phyloP scores from a whole-genome alignment of 2,888 invertebrate species.

The Drosophila picticornis region DNA sequence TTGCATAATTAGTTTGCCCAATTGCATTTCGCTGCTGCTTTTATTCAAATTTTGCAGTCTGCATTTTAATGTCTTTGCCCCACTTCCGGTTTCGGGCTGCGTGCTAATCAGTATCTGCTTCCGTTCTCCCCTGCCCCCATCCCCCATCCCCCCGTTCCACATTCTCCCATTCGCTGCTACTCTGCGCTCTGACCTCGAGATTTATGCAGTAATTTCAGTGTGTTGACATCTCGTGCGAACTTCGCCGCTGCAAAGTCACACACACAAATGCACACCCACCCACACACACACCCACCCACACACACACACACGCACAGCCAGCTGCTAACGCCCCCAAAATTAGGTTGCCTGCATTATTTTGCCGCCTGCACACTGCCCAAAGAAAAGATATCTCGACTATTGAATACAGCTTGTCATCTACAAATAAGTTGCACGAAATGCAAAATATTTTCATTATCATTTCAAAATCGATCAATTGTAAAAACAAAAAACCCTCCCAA shows the following conservation, averaged over 20 bases:
- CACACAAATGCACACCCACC: background rate
- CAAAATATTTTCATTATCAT: background rate
- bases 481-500: fast-evolving
- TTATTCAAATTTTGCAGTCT: conserved; percentile 59
- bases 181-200: conserved; percentile 41
- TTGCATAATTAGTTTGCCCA: conserved; percentile 60
- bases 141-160: background rate
- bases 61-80: conserved; percentile 60
- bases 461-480: background rate
- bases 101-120: conserved; percentile 59
- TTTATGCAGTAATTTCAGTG: conserved; percentile 46
- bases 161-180: background rate
- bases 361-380: background rate
- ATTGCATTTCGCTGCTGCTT: conserved; percentile 45
- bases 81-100: conserved; percentile 45
- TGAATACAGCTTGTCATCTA: background rate
- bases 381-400: background rate
- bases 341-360: conserved; percentile 34
- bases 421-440: background rate
- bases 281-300: conserved; percentile 3
- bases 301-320: conserved; percentile 1
- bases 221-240: conserved; percentile 59
- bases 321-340: conserved; percentile 47
- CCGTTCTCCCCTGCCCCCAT: conserved; percentile 26
- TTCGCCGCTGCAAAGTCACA: conserved; percentile 25